A percentile compares a stretch with the other conserved stretches of the same genome.
Conservation (phyloP, 1,140 invertebrate genomes). For the Sitobion miscanthi region DNA sequence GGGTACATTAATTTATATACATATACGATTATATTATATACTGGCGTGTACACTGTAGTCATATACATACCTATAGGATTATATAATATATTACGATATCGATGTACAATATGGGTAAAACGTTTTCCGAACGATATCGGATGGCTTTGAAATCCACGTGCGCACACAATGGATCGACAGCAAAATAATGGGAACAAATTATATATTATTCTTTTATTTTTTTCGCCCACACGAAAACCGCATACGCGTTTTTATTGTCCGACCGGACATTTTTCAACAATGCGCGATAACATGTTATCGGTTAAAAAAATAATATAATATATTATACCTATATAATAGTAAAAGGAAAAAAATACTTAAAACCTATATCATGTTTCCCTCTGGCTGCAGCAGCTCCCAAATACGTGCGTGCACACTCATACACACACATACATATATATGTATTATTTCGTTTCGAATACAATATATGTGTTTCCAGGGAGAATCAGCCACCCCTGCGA, state of each 20-base stretch:
- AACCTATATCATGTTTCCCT: conserved; percentile 43
- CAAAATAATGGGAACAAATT: conserved; percentile 54
- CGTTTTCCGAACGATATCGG: conserved; percentile 48
- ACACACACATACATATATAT: neutral
- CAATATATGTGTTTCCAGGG: conserved; percentile 34
- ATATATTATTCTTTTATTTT: conserved; percentile 35
- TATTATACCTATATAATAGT: neutral
- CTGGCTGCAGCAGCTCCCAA: neutral
- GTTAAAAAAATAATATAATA: conserved; percentile 28
- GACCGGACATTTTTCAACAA: conserved; percentile 34
- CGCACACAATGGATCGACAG: conserved; percentile 51
- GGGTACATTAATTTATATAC: neutral
- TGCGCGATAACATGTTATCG: conserved; percentile 30
- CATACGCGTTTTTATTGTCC: conserved; percentile 35
- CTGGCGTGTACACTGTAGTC: neutral
- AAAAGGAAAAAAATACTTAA: conserved; percentile 13
- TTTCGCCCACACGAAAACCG: conserved; percentile 38
- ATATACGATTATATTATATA: neutral
- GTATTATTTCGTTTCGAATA: conserved; percentile 42
- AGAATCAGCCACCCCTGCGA: conserved; percentile 15
- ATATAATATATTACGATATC: neutral
- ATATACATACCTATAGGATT: neutral
- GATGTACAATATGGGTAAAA: conserved; percentile 10
- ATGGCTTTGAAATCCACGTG: conserved; percentile 38
- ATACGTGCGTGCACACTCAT: neutral